Percentiles rank a stretch among this genome's conserved stretches.
Evolutionary conservation across 2,888 invertebrate species (phyloP).

Genomic region (Lobophora halterata): DNA sequence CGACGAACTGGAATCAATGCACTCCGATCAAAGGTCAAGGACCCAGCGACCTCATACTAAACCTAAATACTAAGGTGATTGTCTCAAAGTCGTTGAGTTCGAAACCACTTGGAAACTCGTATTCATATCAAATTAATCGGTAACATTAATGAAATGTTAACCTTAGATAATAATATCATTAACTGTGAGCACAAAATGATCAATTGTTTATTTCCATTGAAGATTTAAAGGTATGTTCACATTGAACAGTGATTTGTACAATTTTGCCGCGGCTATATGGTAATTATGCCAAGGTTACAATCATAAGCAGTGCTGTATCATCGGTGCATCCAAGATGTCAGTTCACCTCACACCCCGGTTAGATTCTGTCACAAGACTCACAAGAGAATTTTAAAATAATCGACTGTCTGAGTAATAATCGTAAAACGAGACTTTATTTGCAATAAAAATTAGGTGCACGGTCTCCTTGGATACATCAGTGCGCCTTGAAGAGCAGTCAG

Average conservation of each 20-base stretch:
- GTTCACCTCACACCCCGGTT: conserved; percentile 4
- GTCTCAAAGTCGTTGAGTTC: conserved; percentile 18
- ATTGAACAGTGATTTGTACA: conserved; percentile 12
- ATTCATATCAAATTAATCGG: conserved; percentile 11
- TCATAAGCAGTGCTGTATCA: conserved; percentile 3
- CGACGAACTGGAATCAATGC: conserved; percentile 10
- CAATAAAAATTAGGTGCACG: conserved; percentile 30
- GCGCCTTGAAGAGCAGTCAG: conserved; percentile 21
- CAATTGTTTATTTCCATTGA: conserved; percentile 14
- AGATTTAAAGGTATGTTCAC: conserved; percentile 13
- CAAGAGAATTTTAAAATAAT: background rate
- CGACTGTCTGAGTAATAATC: too few species aligned
- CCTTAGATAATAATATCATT: conserved; percentile 16
- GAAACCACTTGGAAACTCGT: conserved; percentile 3
- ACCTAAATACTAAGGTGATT: conserved; percentile 14
- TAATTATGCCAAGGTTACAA: conserved; percentile 10
- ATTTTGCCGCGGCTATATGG: conserved; percentile 9
- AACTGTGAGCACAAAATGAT: conserved; percentile 15
- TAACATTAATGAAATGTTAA: conserved; percentile 13
- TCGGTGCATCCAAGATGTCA: conserved; percentile 9
- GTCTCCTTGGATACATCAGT: conserved; percentile 24
- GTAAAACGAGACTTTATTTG: conserved; percentile 3
- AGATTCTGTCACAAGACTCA: background rate
- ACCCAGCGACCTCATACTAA: conserved; percentile 19
- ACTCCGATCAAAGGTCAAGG: conserved; percentile 21